Conservation (phyloP, 2,113 vertebrate species). For the Pteronura brasiliensis region DNA sequence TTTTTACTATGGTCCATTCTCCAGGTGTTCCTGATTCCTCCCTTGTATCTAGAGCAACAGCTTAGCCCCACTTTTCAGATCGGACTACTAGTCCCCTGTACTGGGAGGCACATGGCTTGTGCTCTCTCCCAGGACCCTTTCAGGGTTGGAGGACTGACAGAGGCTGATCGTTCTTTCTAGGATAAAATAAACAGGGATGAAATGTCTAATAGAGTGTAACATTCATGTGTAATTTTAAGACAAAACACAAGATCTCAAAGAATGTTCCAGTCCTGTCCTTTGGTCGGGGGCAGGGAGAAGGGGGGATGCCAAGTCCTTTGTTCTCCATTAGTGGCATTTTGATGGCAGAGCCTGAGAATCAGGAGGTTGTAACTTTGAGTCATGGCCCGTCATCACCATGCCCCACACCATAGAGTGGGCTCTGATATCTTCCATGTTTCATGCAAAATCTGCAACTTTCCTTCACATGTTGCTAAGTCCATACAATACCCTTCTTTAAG, state of each 20-base stretch:
- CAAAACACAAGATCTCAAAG: not conserved
- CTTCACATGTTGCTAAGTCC: not conserved
- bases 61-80: not conserved
- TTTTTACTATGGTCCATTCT: not conserved
- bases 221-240: not conserved
- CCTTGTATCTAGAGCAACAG: not conserved
- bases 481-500: not conserved
- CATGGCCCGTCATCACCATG: too few relatives aligned
- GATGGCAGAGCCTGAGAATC: not conserved
- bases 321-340: accelerated
- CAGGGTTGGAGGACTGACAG: accelerated
- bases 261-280: not conserved
- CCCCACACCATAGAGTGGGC: accelerated
- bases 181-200: not conserved
- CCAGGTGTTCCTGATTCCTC: not conserved
- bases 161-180: not conserved
- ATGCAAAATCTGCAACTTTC: not conserved
- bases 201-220: not conserved
- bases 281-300: accelerated
- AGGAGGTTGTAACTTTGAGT: too few relatives aligned
- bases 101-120: not conserved
- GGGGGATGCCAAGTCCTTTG: not conserved
- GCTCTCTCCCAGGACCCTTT: too few relatives aligned
- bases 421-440: accelerated
- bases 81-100: accelerated